Base-by-base conservation (phyloP, 2,113 vertebrate genomes). In the Anthoscopus minutus region DNA sequence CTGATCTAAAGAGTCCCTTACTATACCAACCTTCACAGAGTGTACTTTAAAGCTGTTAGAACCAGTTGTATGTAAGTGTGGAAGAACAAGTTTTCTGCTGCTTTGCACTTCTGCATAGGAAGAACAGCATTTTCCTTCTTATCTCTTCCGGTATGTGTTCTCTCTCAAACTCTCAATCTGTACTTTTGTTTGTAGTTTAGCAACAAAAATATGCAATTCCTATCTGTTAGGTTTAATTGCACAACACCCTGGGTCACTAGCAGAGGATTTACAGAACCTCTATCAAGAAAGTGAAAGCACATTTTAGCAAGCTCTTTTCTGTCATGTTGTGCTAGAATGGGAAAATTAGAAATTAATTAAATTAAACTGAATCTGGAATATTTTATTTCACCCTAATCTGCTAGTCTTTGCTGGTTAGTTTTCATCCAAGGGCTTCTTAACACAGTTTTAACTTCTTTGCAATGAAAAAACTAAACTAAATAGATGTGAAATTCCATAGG, bases 261-360 rank as follows among this genome's bases (percentile, higher is more conserved):
- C 17, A 62, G 71, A 96, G 93, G 35, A 61, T 42, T 83, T 62
- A 93, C 5, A 94, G 22, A 62, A 18, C 28, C 12, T 82, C 38
- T 50, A 40, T 6, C 74, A 84, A 92, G 65, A 91, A 91, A 64
- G 48, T 48, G 65, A 91, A 91, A 64, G 48, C 50, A 71, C 31
- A 78, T 47, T 35, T 42, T 60, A 79, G 73, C 28, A 71, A 95
- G n/a, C 30, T 21, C 45, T 94, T 71, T 53, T 83, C 22, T 73
- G 42, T 35, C 48, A 78, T 2, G 0, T 30, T 64, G 21, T 13
- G 22, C 76, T 56, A 66, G 11, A 80, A 78, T 1, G 1, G 27
- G 58, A 76, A 60, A 51, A 51, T 38, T 5, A 57, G 5, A 80
- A 76, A 38, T 20, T 56, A 60, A 92, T 54, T n/a, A n/a, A n/a